Evolutionary conservation across 2,888 invertebrate genomes (phyloP), one percentile per base, ranked within the genome.

Genomic region (Torymus auratus): DNA sequence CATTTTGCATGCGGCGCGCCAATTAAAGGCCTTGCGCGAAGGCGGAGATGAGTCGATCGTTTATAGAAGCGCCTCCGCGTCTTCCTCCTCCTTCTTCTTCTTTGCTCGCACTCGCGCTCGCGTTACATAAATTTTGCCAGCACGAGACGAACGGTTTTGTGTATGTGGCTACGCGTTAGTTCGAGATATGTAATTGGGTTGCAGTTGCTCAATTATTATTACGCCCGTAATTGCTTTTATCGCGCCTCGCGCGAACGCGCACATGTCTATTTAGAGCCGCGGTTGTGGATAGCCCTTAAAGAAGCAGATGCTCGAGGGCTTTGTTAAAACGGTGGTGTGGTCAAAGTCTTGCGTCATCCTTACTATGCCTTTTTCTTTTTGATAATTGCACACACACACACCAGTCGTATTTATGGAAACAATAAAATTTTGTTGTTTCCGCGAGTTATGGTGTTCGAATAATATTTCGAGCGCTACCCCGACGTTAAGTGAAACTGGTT

Each of bases 171-270:
- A 20, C 20, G 23, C 62, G 28, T 28, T 14, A 28, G 10, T 10
- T n/a, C 17, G 71, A 73, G 71, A 61, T 77, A 69, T 69, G 62
- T 70, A 77, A 69, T 77, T 77, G 62, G 69, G 69, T 62, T 62
- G 61, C 52, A 62, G 53, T 77, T 77, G 76, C 76, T 77, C 62
- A 60, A 76, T 76, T 67, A 68, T 20, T 55, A 28, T 41, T 20
- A 23, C 17, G 53, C 20, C 1, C 20, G 20, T 28, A 75, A 68
- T 75, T 68, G 23, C 20, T 17, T 58, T 67, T 52, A 41, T 52
- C 20, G 17, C 20, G 17, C 20, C 14, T 53, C 13, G 70, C 52
- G 14, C 28, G 28, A 2, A 28, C 4, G 7, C 28, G 3, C 28
- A n/a, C n/a, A n/a, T n/a, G 28, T 28, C 28, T 28, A 28, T 28